phyloP scores from a whole-genome alignment of 1,140 invertebrate genomes.

The Camponotus pennsylvanicus region DNA sequence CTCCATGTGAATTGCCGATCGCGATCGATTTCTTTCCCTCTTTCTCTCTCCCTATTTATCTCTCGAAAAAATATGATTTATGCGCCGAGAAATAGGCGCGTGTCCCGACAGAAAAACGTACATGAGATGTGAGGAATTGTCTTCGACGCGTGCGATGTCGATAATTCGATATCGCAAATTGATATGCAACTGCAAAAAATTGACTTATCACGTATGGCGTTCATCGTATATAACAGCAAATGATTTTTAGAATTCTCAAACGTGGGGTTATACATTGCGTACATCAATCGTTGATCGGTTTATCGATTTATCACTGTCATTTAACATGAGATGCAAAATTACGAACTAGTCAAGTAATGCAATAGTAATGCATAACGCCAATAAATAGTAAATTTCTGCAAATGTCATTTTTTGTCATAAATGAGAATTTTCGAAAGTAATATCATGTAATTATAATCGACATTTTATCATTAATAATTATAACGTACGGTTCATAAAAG shows the following conservation, averaged over 20 bases:
- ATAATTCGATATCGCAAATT: constrained; percentile 57
- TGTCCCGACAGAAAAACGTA: constrained; percentile 23
- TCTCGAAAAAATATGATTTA: constrained; percentile 47
- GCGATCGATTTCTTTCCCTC: constrained; percentile 12
- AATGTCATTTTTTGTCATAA: constrained; percentile 8
- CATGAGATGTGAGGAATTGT: constrained; percentile 16
- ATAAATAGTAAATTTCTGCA: constrained; percentile 34
- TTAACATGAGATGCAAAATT: constrained; percentile 27
- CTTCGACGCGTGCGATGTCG: constrained; percentile 31
- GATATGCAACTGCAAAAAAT: constrained; percentile 40
- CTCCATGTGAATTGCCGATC: constrained; percentile 17
- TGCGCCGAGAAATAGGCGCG: constrained; percentile 26
- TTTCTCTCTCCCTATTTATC: not conserved
- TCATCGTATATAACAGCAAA: not conserved
- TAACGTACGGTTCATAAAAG: not conserved
- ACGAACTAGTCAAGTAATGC: not conserved
- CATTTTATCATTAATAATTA: constrained; percentile 5
- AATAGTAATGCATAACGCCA: not conserved
- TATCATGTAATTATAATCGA: constrained; percentile 2
- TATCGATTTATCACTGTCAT: constrained; percentile 35
- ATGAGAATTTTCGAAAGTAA: constrained; percentile 13
- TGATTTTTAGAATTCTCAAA: constrained; percentile 38
- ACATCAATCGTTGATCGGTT: constrained; percentile 39
- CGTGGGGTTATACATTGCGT: not conserved
- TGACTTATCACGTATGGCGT: constrained; percentile 9